Evolutionary conservation across 2,888 invertebrate species (phyloP).

Genomic region (Proisotoma minuta): DNA sequence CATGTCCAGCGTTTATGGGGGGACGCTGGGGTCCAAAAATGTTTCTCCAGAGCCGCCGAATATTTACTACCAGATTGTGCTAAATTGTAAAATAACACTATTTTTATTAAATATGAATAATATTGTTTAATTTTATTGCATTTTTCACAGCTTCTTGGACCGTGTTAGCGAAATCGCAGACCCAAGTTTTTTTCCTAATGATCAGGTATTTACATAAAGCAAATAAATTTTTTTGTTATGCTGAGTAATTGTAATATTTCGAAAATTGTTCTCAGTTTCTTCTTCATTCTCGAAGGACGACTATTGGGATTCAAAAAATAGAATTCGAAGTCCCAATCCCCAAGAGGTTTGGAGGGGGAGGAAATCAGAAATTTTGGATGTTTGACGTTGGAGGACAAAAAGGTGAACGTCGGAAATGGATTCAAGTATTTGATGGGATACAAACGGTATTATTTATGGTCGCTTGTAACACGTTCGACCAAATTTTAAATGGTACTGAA

Average conservation of each 20-base stretch:
- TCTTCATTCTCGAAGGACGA: slow-evolving; percentile 58
- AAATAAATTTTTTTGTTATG: background rate
- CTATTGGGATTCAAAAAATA: slow-evolving; percentile 69
- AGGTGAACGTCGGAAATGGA: slow-evolving; percentile 72
- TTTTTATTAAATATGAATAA: background rate
- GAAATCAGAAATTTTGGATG: slow-evolving; percentile 70
- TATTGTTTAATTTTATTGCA: slow-evolving; percentile 15
- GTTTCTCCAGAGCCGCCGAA: slow-evolving; percentile 67
- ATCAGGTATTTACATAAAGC: slow-evolving; percentile 51
- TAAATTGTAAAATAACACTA: slow-evolving; percentile 66
- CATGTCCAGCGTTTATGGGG: slow-evolving; percentile 64
- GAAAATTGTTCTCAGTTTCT: background rate
- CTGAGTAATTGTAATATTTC: too few relatives aligned
- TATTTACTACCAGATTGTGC: slow-evolving; percentile 76
- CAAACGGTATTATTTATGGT: slow-evolving; percentile 75
- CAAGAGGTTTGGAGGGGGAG: slow-evolving; percentile 62
- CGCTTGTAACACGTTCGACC: slow-evolving; percentile 75
- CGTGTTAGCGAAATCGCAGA: slow-evolving; percentile 63
- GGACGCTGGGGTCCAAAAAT: slow-evolving; percentile 66
- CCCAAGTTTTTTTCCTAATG: slow-evolving; percentile 64
- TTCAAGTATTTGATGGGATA: slow-evolving; percentile 74
- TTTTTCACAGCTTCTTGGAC: slow-evolving; percentile 64
- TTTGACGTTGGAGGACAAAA: slow-evolving; percentile 80
- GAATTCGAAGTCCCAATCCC: slow-evolving; percentile 69
- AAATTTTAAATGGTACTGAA: slow-evolving; percentile 60